These are phyloP conservation scores for Trichogramma pretiosum DNA, from an alignment of 1,140 invertebrate genomes.

Conservation along the genomic window DNA sequence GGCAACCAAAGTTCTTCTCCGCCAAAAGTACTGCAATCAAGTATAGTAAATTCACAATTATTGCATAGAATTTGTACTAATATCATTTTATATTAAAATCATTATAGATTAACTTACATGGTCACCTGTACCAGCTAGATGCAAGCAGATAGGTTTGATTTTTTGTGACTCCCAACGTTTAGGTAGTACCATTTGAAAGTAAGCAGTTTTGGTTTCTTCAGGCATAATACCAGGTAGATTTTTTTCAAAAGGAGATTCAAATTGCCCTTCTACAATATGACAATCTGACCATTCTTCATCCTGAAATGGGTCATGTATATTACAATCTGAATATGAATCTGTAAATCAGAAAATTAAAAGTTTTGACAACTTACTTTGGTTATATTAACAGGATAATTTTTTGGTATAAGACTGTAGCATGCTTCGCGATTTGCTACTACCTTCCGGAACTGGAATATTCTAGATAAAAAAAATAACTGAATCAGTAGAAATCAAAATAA, in stretches of 20 bases:
- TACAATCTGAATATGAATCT: conserved; percentile 6
- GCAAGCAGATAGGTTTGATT: conserved; percentile 81
- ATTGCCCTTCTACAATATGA: conserved; percentile 77
- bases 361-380: conserved; percentile 59
- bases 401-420: conserved; percentile 73
- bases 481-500: too few species aligned
- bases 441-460: conserved; percentile 86
- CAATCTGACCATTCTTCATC: conserved; percentile 69
- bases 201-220: conserved; percentile 67
- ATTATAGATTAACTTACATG: conserved; percentile 87
- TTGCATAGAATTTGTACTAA: too few species aligned
- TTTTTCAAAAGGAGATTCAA: conserved; percentile 74
- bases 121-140: conserved; percentile 96
- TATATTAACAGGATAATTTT: conserved; percentile 80
- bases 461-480: conserved; percentile 44
- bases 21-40: conserved; percentile 88
- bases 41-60: conserved; percentile 9
- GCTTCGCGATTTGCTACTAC: conserved; percentile 71
- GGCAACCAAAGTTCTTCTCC: conserved; percentile 79
- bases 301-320: too few species aligned
- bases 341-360: background rate
- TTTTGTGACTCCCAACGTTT: conserved; percentile 62
- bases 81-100: too few species aligned
- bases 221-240: conserved; percentile 82
- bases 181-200: conserved; percentile 81